Conservation (phyloP, 37 sponge, comb jelly and placozoan species). For the Lycopodina hypogea region DNA sequence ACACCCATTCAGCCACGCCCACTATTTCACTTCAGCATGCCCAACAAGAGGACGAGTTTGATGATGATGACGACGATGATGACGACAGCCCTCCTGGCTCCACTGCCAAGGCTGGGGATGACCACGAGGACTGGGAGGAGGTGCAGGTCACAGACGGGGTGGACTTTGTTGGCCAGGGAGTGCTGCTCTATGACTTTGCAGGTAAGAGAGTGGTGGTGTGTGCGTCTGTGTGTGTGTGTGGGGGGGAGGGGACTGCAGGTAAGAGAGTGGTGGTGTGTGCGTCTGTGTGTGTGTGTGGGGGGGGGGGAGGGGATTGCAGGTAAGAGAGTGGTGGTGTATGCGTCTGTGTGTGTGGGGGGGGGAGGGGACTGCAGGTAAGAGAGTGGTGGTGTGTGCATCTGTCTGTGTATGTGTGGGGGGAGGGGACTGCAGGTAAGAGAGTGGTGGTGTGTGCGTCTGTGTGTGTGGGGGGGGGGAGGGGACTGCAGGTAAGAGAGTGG, state of each 20-base stretch:
- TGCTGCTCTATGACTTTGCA: constrained; percentile 51
- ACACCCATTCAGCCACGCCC: background rate
- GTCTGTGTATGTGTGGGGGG: too few relatives aligned
- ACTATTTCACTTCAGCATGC: background rate
- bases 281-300: background rate
- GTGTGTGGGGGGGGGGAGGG: too few relatives aligned
- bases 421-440: background rate
- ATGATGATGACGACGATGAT: constrained; percentile 28
- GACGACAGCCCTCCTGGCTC: background rate
- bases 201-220: constrained; percentile 34
- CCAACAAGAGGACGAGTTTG: background rate
- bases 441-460: too few relatives aligned
- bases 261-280: background rate
- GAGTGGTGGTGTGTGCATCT: too few relatives aligned
- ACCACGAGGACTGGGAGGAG: constrained; percentile 31
- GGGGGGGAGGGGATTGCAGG: background rate
- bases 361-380: too few relatives aligned
- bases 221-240: too few relatives aligned
- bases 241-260: background rate
- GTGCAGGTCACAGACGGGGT: constrained; percentile 8
- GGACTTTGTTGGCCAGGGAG: background rate
- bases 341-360: too few relatives aligned
- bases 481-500: too few relatives aligned
- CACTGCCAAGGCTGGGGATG: background rate
- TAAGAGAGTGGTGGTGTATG: too few relatives aligned